Evolutionary conservation across 2,888 invertebrate species (phyloP).

Genomic region (Andrena dorsata): DNA sequence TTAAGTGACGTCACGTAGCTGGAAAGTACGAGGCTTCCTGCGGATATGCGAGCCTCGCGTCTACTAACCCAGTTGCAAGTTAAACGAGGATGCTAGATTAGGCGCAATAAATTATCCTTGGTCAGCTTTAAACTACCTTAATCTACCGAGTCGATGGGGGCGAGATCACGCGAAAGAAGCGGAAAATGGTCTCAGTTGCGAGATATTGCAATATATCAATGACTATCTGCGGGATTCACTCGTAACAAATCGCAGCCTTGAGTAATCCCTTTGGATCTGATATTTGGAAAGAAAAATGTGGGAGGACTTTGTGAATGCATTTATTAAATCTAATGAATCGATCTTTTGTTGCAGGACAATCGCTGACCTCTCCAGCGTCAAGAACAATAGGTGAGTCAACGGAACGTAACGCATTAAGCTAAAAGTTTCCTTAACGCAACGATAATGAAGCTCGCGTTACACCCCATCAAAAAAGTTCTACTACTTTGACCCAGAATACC

Average conservation of each 20-base stretch:
- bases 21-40: constrained; percentile 61
- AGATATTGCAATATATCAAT: neutral
- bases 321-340: neutral
- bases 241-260: neutral
- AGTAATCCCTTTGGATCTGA: neutral
- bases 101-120: constrained; percentile 64
- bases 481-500: constrained; percentile 17
- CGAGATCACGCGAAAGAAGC: neutral
- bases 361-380: constrained; percentile 74
- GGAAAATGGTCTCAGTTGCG: neutral
- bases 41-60: constrained; percentile 66
- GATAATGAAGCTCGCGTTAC: constrained; percentile 25
- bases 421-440: constrained; percentile 24
- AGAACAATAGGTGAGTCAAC: constrained; percentile 74
- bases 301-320: neutral
- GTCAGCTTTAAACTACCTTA: constrained; percentile 48
- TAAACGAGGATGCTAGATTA: constrained; percentile 65
- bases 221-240: neutral
- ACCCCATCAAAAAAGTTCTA: constrained; percentile 24
- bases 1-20: constrained; percentile 68
- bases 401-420: constrained; percentile 2
- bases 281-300: neutral
- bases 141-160: constrained; percentile 44
- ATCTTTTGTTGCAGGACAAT: constrained; percentile 77
- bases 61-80: constrained; percentile 70